Percentiles rank a stretch among this genome's conserved stretches.
Evolutionary conservation across 2,113 vertebrate species (phyloP).

Genomic region (Macroglossus sobrinus): DNA sequence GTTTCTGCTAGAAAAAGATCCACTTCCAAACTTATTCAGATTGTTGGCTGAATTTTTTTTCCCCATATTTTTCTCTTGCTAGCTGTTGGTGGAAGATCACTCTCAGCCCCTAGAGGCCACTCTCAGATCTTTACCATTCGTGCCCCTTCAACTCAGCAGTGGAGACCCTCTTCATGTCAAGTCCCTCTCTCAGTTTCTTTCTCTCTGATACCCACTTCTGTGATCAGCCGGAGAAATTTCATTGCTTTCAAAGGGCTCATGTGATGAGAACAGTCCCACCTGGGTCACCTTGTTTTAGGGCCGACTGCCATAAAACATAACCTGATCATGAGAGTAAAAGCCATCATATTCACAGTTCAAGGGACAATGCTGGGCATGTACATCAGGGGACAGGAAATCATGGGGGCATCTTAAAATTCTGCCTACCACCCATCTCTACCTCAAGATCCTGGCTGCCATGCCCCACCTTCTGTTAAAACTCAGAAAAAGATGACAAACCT

Average conservation of each 20-base stretch:
- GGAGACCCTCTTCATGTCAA: not conserved
- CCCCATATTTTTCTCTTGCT: not conserved
- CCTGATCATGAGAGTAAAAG: not conserved
- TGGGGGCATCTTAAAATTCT: not conserved
- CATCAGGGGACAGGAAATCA: not conserved
- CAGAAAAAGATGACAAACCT: not conserved
- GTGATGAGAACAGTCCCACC: not conserved
- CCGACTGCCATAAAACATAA: not conserved
- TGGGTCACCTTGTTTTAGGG: not conserved
- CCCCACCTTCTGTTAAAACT: not conserved
- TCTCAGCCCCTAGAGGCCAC: not conserved
- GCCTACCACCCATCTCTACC: not conserved
- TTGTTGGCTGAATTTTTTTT: not conserved
- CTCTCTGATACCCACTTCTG: not conserved
- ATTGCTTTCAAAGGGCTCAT: not conserved
- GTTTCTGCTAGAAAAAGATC: not conserved
- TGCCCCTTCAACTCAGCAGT: not conserved
- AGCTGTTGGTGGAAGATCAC: not conserved
- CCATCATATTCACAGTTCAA: not conserved
- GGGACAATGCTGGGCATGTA: not conserved
- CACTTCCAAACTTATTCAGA: not conserved
- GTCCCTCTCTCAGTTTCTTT: not conserved
- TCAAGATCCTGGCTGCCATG: not conserved
- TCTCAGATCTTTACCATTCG: not conserved
- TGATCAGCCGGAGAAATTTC: not conserved